Evolutionary conservation across 2,888 invertebrate species (phyloP).

Genomic region (Polymixis flavicincta): DNA sequence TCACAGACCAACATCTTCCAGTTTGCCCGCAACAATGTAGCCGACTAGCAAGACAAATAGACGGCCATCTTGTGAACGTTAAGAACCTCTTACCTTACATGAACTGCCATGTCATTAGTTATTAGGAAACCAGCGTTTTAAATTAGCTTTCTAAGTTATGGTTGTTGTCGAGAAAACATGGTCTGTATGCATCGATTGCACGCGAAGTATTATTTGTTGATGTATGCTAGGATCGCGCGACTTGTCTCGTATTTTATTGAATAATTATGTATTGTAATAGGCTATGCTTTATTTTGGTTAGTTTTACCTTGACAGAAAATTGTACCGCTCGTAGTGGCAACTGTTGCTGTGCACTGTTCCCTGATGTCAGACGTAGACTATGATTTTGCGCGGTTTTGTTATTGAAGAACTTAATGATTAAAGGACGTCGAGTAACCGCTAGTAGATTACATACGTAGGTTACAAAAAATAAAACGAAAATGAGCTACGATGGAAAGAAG

Average conservation of each 20-base stretch:
- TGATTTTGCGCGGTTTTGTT: not conserved
- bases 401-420: no score
- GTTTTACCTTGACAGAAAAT: not conserved
- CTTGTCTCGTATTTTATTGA: not conserved
- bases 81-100: conserved; percentile 40
- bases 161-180: conserved; percentile 24
- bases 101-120: conserved; percentile 42
- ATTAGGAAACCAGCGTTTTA: conserved; percentile 36
- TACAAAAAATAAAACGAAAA: no score
- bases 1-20: conserved; percentile 9
- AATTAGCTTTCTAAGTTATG: conserved; percentile 46
- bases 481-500: no score
- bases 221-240: not conserved
- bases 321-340: not conserved
- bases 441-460: no score
- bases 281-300: not conserved
- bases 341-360: not conserved
- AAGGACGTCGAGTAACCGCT: no score
- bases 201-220: not conserved
- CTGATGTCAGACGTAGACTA: not conserved
- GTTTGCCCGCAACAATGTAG: conserved; percentile 40
- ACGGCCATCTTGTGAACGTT: conserved; percentile 28
- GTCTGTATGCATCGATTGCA: not conserved
- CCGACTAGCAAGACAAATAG: conserved; percentile 30
- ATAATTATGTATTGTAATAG: no score